Evolutionary conservation across 2,888 invertebrate genomes (phyloP).

Genomic region (Zaprionus lineosus): DNA sequence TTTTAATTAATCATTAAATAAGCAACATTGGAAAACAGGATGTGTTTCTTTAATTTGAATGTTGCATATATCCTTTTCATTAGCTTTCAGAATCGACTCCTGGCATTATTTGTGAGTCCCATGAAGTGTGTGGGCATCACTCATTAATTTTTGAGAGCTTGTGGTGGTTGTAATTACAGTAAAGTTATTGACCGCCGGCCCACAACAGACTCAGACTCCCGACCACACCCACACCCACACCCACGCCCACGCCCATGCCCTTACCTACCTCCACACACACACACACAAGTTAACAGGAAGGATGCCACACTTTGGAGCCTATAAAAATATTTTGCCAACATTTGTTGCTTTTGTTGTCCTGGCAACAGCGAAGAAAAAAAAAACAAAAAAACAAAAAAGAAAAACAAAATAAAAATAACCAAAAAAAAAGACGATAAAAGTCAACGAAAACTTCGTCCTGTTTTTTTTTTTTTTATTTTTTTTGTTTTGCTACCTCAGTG

Average conservation of each 20-base stretch:
- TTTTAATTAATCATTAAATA: too few relatives aligned
- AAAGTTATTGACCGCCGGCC: too few relatives aligned
- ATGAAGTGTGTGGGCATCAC: too few relatives aligned
- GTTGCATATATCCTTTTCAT: too few relatives aligned
- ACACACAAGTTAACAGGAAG: too few relatives aligned
- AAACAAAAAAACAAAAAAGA: background rate
- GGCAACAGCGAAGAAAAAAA: too few relatives aligned
- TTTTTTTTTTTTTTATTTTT: background rate
- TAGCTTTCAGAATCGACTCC: too few relatives aligned
- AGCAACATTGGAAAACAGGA: too few relatives aligned
- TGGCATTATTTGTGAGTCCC: conserved; percentile 20
- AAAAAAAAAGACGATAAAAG: conserved; percentile 16
- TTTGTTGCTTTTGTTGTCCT: conserved; percentile 28
- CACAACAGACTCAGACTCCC: too few relatives aligned
- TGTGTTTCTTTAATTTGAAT: too few relatives aligned
- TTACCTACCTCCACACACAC: background rate
- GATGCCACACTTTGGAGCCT: conserved; percentile 40
- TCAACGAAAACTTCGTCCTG: background rate
- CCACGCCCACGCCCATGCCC: too few relatives aligned
- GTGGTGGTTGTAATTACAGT: conserved; percentile 19
- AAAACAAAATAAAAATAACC: conserved; percentile 2
- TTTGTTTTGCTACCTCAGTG: background rate
- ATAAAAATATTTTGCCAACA: conserved; percentile 49
- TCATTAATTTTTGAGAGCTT: conserved; percentile 39
- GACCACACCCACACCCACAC: too few relatives aligned